Conservation (phyloP, 1,140 invertebrate species). For the Drosophila azteca region DNA sequence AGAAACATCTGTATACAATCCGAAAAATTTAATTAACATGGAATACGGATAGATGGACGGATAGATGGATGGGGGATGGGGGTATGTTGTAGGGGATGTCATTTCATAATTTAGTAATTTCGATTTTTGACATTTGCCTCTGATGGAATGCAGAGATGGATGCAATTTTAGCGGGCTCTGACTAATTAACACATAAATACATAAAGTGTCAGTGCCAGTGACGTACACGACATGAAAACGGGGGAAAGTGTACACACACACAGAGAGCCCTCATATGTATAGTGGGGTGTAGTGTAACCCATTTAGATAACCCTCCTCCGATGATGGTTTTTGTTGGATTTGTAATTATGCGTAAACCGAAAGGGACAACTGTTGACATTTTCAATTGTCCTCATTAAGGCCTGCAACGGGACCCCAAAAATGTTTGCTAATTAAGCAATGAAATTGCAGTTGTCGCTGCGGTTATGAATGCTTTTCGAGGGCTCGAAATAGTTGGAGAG, state of each 20-base stretch:
- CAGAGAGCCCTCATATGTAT: constrained; percentile 16
- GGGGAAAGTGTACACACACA: constrained; percentile 8
- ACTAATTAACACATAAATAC: constrained; percentile 63
- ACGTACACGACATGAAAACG: constrained; percentile 33
- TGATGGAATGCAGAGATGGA: constrained; percentile 16
- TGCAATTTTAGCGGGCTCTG: constrained; percentile 48
- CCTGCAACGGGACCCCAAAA: constrained; percentile 43
- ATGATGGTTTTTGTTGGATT: constrained; percentile 29
- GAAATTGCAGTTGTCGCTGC: constrained; percentile 28
- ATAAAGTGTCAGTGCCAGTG: constrained; percentile 32
- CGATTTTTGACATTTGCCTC: constrained; percentile 55
- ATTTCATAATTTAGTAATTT: constrained; percentile 44
- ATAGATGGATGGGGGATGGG: not conserved
- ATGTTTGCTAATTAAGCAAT: constrained; percentile 68
- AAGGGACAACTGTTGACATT: constrained; percentile 73
- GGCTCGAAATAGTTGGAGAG: not conserved
- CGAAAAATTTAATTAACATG: constrained; percentile 48
- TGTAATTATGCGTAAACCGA: constrained; percentile 64
- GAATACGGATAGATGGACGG: constrained; percentile 4
- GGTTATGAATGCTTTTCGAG: constrained; percentile 1
- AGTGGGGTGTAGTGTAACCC: not conserved
- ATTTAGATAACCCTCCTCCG: constrained; percentile 37
- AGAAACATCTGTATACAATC: constrained; percentile 49
- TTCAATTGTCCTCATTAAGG: constrained; percentile 63
- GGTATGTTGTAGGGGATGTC: constrained; percentile 23